These are phyloP conservation scores for Gymnoscelis rufifasciata DNA, from an alignment of 2,888 invertebrate species.

Conservation along the genomic window DNA sequence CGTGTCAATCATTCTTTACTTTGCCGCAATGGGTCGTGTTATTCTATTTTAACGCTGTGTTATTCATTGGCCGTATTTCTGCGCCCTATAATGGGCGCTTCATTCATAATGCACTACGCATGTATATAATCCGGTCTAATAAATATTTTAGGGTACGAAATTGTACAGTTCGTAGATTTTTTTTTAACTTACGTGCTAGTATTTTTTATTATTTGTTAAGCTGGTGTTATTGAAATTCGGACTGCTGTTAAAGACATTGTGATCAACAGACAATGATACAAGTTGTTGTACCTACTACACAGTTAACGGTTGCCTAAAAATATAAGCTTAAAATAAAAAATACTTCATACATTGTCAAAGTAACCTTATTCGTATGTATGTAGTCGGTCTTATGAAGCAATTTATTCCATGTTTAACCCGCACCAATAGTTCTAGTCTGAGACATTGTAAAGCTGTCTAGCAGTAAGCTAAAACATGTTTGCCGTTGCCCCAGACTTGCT, in stretches of 20 bases:
- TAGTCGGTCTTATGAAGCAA: neutral
- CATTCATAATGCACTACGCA: conserved; percentile 51
- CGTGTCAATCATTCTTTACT: conserved; percentile 73
- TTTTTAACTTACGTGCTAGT: conserved; percentile 10
- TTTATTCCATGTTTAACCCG: conserved; percentile 1
- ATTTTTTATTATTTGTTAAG: neutral
- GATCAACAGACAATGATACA: too few species aligned
- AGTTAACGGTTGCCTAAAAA: too few species aligned
- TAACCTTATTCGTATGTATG: neutral
- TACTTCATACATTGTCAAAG: neutral
- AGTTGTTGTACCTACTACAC: too few species aligned
- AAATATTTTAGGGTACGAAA: conserved; percentile 38
- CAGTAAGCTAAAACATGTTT: conserved; percentile 20
- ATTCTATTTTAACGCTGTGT: conserved; percentile 67
- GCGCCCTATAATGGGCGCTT: conserved; percentile 50
- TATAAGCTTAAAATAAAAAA: too few species aligned
- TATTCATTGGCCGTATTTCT: conserved; percentile 72
- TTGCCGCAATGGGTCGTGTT: conserved; percentile 63
- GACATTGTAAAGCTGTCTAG: conserved; percentile 12
- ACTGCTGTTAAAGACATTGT: too few species aligned
- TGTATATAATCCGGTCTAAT: conserved; percentile 50
- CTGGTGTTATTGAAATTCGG: too few species aligned
- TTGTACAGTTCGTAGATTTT: conserved; percentile 11
- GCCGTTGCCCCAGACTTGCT: conserved; percentile 15
- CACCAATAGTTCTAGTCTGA: conserved; percentile 6